These are phyloP conservation scores for Stegastes partitus DNA, from an alignment of 2,113 vertebrate species.

Conservation along the genomic window DNA sequence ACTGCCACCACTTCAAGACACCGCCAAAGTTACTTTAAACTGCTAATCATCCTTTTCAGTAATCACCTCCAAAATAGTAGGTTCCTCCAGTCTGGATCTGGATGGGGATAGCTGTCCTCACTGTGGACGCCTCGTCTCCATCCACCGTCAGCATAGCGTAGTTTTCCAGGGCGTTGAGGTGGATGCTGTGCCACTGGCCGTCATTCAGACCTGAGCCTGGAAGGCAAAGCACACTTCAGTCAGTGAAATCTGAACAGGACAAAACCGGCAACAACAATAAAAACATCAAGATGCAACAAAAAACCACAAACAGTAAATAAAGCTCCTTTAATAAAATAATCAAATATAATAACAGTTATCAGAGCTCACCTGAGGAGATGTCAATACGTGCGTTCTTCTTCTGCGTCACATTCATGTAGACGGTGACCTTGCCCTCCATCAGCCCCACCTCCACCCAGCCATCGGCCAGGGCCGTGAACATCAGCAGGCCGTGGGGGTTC, in stretches of 20 bases:
- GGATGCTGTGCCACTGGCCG: slow-evolving; percentile 96
- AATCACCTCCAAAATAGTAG: slow-evolving; percentile 95
- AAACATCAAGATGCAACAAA: not conserved
- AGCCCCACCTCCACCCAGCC: slow-evolving; percentile 92
- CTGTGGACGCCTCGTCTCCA: slow-evolving; percentile 95
- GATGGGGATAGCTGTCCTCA: slow-evolving; percentile 92
- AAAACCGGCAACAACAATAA: not conserved
- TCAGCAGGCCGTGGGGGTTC: slow-evolving; percentile 93
- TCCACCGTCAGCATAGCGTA: slow-evolving; percentile 95
- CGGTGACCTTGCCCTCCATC: slow-evolving; percentile 90
- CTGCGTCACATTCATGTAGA: slow-evolving; percentile 90
- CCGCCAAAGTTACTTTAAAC: not conserved
- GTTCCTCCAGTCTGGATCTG: slow-evolving; percentile 92
- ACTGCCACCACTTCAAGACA: not conserved
- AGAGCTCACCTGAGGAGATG: slow-evolving; percentile 90
- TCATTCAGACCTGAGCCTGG: slow-evolving; percentile 93
- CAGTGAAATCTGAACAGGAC: not conserved
- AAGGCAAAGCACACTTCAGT: not conserved
- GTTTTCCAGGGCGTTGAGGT: slow-evolving; percentile 92
- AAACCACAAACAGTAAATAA: not conserved
- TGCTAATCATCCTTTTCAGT: not conserved
- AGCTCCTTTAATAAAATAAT: not conserved
- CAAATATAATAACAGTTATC: too few relatives aligned
- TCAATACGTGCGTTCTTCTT: slow-evolving; percentile 91
- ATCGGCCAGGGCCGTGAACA: slow-evolving; percentile 90